Conservation (phyloP, 2,888 invertebrate species). For the Beris morrisii region DNA sequence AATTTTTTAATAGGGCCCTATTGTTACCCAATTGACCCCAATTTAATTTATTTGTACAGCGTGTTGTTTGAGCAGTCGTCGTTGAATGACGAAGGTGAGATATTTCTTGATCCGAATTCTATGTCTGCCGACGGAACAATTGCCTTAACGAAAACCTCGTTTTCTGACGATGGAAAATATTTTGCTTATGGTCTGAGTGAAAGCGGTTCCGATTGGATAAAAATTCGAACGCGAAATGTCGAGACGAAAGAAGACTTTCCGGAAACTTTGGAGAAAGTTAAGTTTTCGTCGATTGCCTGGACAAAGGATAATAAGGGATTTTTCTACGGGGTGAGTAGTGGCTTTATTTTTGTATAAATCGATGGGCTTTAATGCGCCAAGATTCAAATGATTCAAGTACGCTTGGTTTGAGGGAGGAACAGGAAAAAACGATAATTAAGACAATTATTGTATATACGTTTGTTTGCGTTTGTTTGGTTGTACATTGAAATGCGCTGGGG, state of each 20-base stretch:
- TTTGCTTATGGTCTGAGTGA: constrained; percentile 90
- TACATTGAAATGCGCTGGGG: no score
- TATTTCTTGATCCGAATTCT: constrained; percentile 94
- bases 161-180: constrained; percentile 86
- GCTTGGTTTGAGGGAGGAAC: no score
- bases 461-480: no score
- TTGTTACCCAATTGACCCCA: constrained; percentile 4
- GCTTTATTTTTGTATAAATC: no score
- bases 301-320: constrained; percentile 92
- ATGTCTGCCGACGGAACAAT: constrained; percentile 90
- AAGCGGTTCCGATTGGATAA: constrained; percentile 96
- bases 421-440: no score
- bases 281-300: constrained; percentile 91
- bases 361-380: no score
- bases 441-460: no score
- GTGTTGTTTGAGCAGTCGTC: constrained; percentile 87
- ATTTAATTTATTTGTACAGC: constrained; percentile 58
- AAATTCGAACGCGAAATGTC: constrained; percentile 79
- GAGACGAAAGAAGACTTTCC: constrained; percentile 77
- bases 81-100: constrained; percentile 71
- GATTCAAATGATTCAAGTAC: no score
- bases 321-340: constrained; percentile 78
- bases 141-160: constrained; percentile 72
- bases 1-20: neutral
- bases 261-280: constrained; percentile 88